Base-by-base conservation (phyloP, 2,797 vertebrate genomes). In the Mus caroli region DNA sequence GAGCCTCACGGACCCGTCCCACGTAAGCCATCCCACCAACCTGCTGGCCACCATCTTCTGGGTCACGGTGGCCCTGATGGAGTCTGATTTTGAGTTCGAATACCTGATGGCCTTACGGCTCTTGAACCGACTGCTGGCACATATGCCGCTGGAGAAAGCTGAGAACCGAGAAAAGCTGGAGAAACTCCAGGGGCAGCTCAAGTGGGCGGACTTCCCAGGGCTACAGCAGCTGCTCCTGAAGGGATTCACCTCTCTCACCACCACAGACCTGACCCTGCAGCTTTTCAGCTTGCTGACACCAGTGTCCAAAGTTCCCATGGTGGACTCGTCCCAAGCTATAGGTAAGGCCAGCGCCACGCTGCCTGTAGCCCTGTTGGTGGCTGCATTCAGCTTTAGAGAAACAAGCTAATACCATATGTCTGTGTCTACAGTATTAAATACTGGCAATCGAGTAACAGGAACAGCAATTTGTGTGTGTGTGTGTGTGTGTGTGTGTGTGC, bases 51-150 rank as follows among this genome's bases (percentile, higher is more conserved):
- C 99, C 22, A 99, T 99, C 95, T 99, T 99, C 98, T 99, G 99
- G 99, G 99, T 99, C 94, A 99, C 99, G 0, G 99, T 99, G 84
- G 99, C 99, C 34, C 99, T 99, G 97, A 99, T 99, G 99, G 99
- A 99, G 98, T 99, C 99, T 0, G 99, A 99, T 98, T 99, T 99
- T 98, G 99, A 99, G 98, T 99, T 99, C 98, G 99, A 99, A 96
- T 99, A 99, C 96, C 99, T 99, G 83, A 99, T 99, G 99, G 99
- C 99, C 1, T 98, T 99, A 88, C 98, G 99, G 50, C 98, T 99
- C 15, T 98, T 99, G 96, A 99, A 99, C 98, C 99, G 99, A 97
- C 98, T 99, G 19, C 98, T 99, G 95, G 98, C 98, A 67, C 99
- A 99, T 97, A 99, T 99, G 97, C 99, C 99, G 0, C 98, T 99